Conservation (phyloP, 2,113 vertebrate genomes). For the Coturnix japonica region DNA sequence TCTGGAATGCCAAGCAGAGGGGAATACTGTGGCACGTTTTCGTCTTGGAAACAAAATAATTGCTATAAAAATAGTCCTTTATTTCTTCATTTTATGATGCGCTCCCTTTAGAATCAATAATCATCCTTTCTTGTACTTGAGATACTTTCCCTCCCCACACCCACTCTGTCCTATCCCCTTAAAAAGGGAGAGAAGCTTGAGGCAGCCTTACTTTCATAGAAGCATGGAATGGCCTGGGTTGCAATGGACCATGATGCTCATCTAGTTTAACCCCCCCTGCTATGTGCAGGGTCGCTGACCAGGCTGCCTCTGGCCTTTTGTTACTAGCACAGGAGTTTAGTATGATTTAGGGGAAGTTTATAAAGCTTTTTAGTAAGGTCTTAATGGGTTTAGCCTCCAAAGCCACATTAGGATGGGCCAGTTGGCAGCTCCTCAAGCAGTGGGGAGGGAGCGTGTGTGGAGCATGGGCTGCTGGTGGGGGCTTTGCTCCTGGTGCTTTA, state of each 20-base stretch:
- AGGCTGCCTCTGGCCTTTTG: not conserved
- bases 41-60: conserved; percentile 34
- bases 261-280: no score
- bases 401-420: accelerated
- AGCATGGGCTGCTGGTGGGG: accelerated
- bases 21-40: conserved; percentile 49
- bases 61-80: conserved; percentile 41
- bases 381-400: not conserved
- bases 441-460: accelerated
- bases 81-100: conserved; percentile 26
- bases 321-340: accelerated
- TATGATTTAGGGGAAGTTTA: accelerated
- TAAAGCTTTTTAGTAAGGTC: not conserved
- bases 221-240: no score
- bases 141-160: conserved; percentile 56
- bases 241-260: no score
- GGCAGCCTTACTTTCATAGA: not conserved
- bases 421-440: accelerated
- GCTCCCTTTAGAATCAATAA: conserved; percentile 52
- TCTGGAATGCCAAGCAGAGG: conserved; percentile 31
- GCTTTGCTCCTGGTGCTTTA: not conserved
- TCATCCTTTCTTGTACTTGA: conserved; percentile 35
- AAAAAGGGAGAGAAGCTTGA: not conserved
- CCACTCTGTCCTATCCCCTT: conserved; percentile 38
- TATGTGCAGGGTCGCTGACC: no score